Conservation (phyloP, 2,797 vertebrate species). For the Myotis findleyi region DNA sequence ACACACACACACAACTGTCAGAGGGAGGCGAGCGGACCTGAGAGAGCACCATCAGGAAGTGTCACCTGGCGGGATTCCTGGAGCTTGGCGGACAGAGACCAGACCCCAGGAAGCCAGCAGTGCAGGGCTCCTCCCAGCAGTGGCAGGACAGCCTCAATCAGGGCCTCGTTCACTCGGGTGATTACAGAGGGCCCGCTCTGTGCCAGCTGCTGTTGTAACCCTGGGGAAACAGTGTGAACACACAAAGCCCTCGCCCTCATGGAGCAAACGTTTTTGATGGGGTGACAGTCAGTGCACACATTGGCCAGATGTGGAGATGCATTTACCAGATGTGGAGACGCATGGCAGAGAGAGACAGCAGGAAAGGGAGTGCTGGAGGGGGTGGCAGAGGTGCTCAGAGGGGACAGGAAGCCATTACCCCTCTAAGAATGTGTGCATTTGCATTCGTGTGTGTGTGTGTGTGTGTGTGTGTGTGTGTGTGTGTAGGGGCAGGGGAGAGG, state of each 20-base stretch:
- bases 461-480: background rate
- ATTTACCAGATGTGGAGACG: background rate
- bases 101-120: background rate
- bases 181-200: background rate
- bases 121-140: background rate
- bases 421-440: background rate
- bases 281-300: background rate
- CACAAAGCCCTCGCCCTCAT: background rate
- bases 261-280: background rate
- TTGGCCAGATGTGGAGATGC: background rate
- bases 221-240: background rate
- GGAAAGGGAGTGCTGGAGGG: background rate
- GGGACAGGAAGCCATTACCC: background rate
- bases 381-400: background rate
- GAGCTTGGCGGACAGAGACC: background rate
- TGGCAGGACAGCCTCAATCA: background rate
- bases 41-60: background rate
- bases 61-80: conserved; percentile 38
- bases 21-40: background rate
- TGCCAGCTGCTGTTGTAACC: background rate
- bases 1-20: background rate
- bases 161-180: background rate
- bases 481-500: background rate
- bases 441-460: rapidly evolving
- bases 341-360: background rate